Evolutionary conservation across 2,113 vertebrate genomes (phyloP), one percentile per base, ranked within the genome.

Genomic region (Astur gentilis): DNA sequence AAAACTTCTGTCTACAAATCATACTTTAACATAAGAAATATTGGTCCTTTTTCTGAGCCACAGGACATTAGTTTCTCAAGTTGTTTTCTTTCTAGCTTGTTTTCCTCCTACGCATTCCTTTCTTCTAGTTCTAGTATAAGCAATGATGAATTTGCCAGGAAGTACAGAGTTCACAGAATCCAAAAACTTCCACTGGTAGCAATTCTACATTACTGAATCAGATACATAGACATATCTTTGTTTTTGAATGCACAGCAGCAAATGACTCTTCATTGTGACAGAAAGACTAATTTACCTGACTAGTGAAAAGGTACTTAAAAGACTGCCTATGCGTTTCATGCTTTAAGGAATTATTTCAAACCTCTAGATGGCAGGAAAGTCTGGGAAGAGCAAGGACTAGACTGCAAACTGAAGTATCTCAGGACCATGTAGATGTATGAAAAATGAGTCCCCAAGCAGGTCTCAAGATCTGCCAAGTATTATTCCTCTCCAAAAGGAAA

Each of bases 381-480:
- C 57, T 71, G 15, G 15, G 19, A 69, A 73, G 54, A 81, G 14
- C 1, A 1, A 11, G 32, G 64, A 77, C 32, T 14, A 69, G 40
- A 80, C 0, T 34, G n/a, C 25, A 71, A 90, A 27, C 22, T 45
- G 7, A 75, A 55, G 15, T 31, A 70, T 18, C 36, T 66, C 36
- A 45, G 14, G 27, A 66, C 15, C 1, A 0, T 12, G 19, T 0
- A 25, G 36, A 82, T 11, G 2, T 27, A 52, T 16, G 22, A 79
- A 83, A 87, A 93, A 50, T 13, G 10, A 79, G 22, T 32, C 18
- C 13, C 13, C 1, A 2, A 65, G 34, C 20, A 93, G 49, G n/a
- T 82, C 55, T 83, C 25, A 89, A 54, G 7, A 55, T 50, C 38
- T 71, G 42, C 22, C 38, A 83, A 58, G 17, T 26, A 54, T 17